These are phyloP conservation scores for Helicoverpa assulta DNA, from an alignment of 2,888 invertebrate genomes.

Conservation along the genomic window DNA sequence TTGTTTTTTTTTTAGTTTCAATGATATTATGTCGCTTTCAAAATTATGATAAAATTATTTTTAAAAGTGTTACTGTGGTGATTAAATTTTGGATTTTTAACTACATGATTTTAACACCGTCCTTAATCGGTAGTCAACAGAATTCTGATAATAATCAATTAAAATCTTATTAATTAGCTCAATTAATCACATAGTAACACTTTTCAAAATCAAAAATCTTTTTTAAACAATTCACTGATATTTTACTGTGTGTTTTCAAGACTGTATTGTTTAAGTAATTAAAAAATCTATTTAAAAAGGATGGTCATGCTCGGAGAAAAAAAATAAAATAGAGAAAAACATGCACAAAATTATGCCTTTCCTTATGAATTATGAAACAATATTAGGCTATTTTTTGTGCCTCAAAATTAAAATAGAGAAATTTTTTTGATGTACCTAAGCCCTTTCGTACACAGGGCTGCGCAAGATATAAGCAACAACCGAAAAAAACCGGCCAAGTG, in stretches of 20 bases:
- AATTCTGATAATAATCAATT: not conserved
- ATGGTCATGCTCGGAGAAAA: constrained; percentile 57
- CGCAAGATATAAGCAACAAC: too few relatives aligned
- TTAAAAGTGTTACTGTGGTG: constrained; percentile 53
- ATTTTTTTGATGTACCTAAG: not conserved
- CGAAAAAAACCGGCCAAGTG: too few relatives aligned
- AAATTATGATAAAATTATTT: constrained; percentile 12
- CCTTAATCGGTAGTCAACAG: not conserved
- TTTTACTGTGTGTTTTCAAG: constrained; percentile 72
- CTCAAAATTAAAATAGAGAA: not conserved
- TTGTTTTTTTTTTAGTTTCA: constrained; percentile 17
- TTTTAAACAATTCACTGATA: constrained; percentile 48
- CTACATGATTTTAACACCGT: constrained; percentile 1
- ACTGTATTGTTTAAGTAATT: constrained; percentile 73
- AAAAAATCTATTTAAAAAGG: constrained; percentile 51
- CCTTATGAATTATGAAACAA: constrained; percentile 45
- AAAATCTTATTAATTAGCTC: not conserved
- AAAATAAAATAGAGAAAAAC: constrained; percentile 17
- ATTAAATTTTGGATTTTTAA: not conserved
- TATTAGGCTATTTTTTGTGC: constrained; percentile 38
- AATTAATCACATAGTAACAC: constrained; percentile 34
- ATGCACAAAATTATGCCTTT: constrained; percentile 49
- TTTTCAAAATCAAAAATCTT: constrained; percentile 39
- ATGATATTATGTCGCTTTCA: constrained; percentile 18
- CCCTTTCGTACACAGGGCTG: not conserved